These are phyloP conservation scores for Pseudoips prasinana DNA, from an alignment of 2,888 invertebrate species.

Conservation along the genomic window DNA sequence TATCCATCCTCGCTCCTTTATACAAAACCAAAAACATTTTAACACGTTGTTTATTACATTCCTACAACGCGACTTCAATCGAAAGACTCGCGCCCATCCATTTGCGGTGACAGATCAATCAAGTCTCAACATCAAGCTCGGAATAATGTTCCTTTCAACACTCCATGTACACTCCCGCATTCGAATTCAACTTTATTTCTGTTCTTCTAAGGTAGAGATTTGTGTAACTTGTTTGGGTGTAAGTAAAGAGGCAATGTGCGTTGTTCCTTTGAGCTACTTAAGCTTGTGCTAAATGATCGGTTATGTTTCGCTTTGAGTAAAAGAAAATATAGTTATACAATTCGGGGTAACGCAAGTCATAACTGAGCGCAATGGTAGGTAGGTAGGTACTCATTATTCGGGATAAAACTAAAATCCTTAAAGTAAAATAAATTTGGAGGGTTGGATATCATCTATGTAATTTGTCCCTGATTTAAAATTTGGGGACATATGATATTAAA, in stretches of 20 bases:
- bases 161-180: slow-evolving; percentile 14
- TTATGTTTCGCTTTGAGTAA: slow-evolving; percentile 23
- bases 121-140: slow-evolving; percentile 32
- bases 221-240: slow-evolving; percentile 1
- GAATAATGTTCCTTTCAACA: slow-evolving; percentile 44
- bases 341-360: too few relatives aligned
- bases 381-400: too few relatives aligned
- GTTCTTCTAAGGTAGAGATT: neutral
- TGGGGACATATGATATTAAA: too few relatives aligned
- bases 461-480: too few relatives aligned
- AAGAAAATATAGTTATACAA: slow-evolving; percentile 30
- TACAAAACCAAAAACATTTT: neutral
- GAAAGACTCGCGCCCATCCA: slow-evolving; percentile 27
- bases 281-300: slow-evolving; percentile 37
- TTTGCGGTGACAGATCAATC: slow-evolving; percentile 45
- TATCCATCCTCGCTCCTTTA: too few relatives aligned
- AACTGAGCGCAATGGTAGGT: too few relatives aligned
- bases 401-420: too few relatives aligned
- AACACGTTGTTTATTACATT: slow-evolving; percentile 23
- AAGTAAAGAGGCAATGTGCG: slow-evolving; percentile 28
- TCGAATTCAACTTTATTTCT: slow-evolving; percentile 9
- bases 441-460: too few relatives aligned
- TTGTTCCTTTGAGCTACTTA: slow-evolving; percentile 42
- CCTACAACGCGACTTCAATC: slow-evolving; percentile 20
- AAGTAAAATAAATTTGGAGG: too few relatives aligned